These are phyloP conservation scores for Cinara cedri DNA, from an alignment of 2,888 invertebrate species.

Conservation along the genomic window DNA sequence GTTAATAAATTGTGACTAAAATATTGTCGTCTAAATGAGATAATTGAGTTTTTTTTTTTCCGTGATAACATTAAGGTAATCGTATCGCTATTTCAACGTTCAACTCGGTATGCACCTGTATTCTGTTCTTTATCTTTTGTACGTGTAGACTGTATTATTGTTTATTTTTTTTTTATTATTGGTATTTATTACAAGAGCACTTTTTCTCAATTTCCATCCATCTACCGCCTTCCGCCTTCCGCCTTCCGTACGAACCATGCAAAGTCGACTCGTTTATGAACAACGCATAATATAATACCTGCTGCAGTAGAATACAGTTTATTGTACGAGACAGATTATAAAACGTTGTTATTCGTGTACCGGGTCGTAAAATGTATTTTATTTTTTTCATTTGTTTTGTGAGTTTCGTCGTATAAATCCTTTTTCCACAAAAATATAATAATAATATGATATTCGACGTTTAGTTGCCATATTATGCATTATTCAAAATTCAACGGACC, in stretches of 20 bases:
- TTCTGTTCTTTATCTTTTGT: constrained; percentile 8
- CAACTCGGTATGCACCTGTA: not conserved
- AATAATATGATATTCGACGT: not conserved
- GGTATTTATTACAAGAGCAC: constrained; percentile 11
- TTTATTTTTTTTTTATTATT: not conserved
- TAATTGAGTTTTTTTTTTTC: not conserved
- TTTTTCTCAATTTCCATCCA: not conserved
- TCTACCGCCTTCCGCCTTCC: too few species aligned
- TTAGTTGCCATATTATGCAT: not conserved
- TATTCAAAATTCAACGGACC: constrained; percentile 9
- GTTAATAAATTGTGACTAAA: too few species aligned
- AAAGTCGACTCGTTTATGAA: constrained; percentile 17
- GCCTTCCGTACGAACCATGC: constrained; percentile 7
- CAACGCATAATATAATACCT: not conserved
- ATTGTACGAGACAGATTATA: constrained; percentile 22
- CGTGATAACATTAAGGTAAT: not conserved
- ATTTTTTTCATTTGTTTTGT: not conserved
- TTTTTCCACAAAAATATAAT: not conserved
- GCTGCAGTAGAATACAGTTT: not conserved
- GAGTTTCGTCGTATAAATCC: not conserved
- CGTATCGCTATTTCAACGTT: constrained; percentile 9
- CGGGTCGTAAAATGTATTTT: constrained; percentile 5
- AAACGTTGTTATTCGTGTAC: constrained; percentile 13
- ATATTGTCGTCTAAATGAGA: not conserved
- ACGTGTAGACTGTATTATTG: not conserved